Percentiles rank a stretch among this genome's conserved stretches.
Evolutionary conservation across 2,113 vertebrate species (phyloP).

Genomic region (Ptilonorhynchus violaceus): DNA sequence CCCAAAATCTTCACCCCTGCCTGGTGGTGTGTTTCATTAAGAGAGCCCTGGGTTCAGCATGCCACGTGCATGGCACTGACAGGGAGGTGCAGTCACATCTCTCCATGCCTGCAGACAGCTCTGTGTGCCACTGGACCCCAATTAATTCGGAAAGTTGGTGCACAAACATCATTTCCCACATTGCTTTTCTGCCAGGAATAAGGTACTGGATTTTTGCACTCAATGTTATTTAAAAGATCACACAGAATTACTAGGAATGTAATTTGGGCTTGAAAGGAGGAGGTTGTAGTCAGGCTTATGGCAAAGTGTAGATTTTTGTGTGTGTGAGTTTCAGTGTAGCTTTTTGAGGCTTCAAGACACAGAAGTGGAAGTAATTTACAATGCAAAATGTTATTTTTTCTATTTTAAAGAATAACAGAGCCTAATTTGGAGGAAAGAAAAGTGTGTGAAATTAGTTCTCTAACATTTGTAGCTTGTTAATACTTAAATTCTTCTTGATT

Average conservation of each 20-base stretch:
- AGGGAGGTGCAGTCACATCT: not conserved
- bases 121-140: not conserved
- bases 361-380: constrained; percentile 8
- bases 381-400: not conserved
- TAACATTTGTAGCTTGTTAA: not conserved
- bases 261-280: not conserved
- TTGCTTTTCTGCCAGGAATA: not conserved
- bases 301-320: not conserved
- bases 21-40: constrained; percentile 50
- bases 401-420: not conserved
- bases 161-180: not conserved
- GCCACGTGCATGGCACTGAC: not conserved
- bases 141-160: constrained; percentile 15
- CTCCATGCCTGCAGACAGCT: not conserved
- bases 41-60: constrained; percentile 11
- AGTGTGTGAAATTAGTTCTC: constrained; percentile 1
- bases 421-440: not conserved
- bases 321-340: not conserved
- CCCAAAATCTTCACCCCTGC: constrained; percentile 22
- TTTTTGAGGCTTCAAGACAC: not conserved
- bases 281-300: not conserved
- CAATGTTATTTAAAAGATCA: not conserved
- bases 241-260: not conserved
- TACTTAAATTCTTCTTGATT: not conserved
- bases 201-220: not conserved